Evolutionary conservation across 2,888 invertebrate species (phyloP), one percentile per base, ranked within the genome.

Genomic region (Melanchra persicariae): DNA sequence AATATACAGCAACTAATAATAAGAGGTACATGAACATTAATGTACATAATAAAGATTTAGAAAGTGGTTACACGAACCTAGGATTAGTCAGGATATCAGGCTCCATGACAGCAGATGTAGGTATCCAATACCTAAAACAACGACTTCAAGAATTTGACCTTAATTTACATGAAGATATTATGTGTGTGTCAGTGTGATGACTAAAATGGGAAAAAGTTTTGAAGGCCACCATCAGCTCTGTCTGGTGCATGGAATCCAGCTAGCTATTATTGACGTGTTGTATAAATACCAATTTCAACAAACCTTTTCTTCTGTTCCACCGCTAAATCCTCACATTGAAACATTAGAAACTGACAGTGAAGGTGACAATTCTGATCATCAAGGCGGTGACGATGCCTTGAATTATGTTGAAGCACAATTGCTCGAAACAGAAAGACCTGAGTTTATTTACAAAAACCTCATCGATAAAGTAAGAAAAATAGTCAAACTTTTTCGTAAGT

Each of bases 161-260:
- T n/a, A n/a, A n/a, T n/a, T n/a, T n/a, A n/a, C n/a, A n/a, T n/a
- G n/a, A n/a, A n/a, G n/a, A n/a, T n/a, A n/a, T n/a, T n/a, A n/a
- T n/a, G 75, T 70, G 57, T 75, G 75, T 58, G 75, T 73, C 17
- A 65, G 60, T 55, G 79, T 79, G 19, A 79, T 79, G 79, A 54
- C 59, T 12, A 70, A 62, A 57, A 45, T 64, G 43, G 64, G 74
- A 17, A 58, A 34, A 57, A 15, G 47, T 49, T 59, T 63, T 51
- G 34, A 58, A n/a, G 65, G 62, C 22, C 55, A 62, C 47, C 78
- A 74, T 51, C 78, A 78, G 54, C 45, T 74, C 15, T 75, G 78
- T 58, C 58, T 70, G 22, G 74, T 71, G 5, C 77, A 74, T 49
- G 77, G 74, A 43, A 63, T 78, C 15, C 75, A 65, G 24, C 47